Percentiles rank a stretch among this genome's conserved stretches.
Conservation (phyloP, 2,888 invertebrate species). For the Himalopsyche anomala region DNA sequence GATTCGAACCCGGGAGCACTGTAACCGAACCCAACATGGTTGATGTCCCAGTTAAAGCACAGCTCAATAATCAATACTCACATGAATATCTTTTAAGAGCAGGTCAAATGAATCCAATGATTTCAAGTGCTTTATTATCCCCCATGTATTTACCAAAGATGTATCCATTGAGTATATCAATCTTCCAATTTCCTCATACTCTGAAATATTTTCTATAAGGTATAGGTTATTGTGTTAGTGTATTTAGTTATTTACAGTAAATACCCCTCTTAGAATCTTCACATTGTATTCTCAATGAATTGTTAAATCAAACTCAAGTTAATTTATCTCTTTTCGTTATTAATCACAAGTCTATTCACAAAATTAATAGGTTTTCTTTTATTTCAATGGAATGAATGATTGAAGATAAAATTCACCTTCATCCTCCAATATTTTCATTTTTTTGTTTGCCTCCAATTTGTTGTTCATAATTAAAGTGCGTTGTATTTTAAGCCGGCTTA, state of each 20-base stretch:
- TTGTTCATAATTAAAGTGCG: conserved; percentile 68
- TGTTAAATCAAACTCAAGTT: no score
- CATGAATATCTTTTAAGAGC: conserved; percentile 66
- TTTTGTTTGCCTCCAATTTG: conserved; percentile 66
- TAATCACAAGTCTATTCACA: no score
- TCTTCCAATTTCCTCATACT: conserved; percentile 69
- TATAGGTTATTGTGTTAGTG: no score
- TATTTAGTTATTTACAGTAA: no score
- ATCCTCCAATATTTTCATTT: conserved; percentile 68
- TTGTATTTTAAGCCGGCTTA: conserved; percentile 68
- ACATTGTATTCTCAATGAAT: no score
- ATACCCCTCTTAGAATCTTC: no score
- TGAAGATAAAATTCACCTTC: conserved; percentile 67
- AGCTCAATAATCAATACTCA: conserved; percentile 51
- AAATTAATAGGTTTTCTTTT: no score
- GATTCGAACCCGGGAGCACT: no score
- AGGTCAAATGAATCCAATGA: conserved; percentile 67
- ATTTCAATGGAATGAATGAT: background rate
- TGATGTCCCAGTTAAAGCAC: no score
- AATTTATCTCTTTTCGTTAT: no score
- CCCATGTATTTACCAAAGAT: conserved; percentile 69
- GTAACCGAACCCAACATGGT: no score
- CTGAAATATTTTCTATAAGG: conserved; percentile 63
- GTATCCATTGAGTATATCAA: conserved; percentile 69
- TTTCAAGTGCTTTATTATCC: conserved; percentile 67